Base-by-base conservation (phyloP, 2,113 vertebrate species). In the Salvator merianae region DNA sequence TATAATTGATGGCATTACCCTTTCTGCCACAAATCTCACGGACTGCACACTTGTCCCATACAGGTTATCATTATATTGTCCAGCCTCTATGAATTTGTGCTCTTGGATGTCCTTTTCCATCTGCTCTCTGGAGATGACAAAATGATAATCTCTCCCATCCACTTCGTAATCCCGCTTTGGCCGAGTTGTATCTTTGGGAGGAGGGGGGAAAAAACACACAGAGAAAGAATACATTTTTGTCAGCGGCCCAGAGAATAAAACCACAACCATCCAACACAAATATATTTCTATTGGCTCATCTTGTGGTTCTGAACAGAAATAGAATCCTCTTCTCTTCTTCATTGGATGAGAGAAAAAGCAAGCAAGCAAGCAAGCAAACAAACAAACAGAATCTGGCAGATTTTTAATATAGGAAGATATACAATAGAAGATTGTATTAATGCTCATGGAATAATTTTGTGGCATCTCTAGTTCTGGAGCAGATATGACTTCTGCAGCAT, bases 61-160 rank as follows among this genome's bases (percentile, higher is more conserved):
- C 83, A 99, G 96, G 92, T 99, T 99, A 92, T 99, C 98, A 5
- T 99, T 99, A 95, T 99, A 99, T 93, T 99, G 98, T 87, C 98
- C 98, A 1, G 98, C 98, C 94, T 99, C 98, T 79, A 99, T 99
- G 93, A 99, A 99, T 94, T 99, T 99, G 97, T 99, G 98, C 96
- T 99, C 98, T 97, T 99, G 98, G 86, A 99, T 99, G 89, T 99
- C 98, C 90, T 97, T 98, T 93, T 99, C 98, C 98, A 99, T 99
- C 94, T 99, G 98, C 89, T 99, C 98, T 94, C 98, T 96, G 87
- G 98, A 99, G 93, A 94, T 96, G 92, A 99, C 97, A 90, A 99
- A 99, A 94, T 99, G 98, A 91, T 99, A 99, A 95, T 99, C 98
- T 89, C 97, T 96, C 40, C 97, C 98, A 40, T 99, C 98, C 83